Conservation (phyloP, 1,140 invertebrate genomes). For the Drosophila navojoa region DNA sequence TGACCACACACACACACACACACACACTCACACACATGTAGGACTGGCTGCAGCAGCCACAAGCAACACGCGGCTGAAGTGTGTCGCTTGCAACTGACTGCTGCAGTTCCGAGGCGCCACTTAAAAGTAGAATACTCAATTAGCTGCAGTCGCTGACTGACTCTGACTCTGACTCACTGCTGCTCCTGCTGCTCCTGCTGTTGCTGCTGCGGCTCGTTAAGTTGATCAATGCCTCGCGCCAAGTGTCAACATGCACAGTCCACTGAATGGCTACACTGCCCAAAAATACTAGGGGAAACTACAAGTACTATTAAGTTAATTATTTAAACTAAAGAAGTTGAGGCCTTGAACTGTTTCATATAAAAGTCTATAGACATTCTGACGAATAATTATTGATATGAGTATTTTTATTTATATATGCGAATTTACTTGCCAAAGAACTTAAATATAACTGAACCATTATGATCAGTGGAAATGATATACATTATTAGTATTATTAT, state of each 20-base stretch:
- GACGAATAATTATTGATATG: too few relatives aligned
- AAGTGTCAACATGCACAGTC: slow-evolving; percentile 44
- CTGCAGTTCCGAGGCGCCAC: slow-evolving; percentile 52
- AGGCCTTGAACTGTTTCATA: too few relatives aligned
- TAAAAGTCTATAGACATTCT: too few relatives aligned
- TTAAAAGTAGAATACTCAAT: slow-evolving; percentile 78
- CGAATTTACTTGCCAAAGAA: too few relatives aligned
- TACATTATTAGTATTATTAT: too few relatives aligned
- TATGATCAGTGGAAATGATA: too few relatives aligned
- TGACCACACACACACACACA: not conserved
- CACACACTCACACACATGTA: not conserved
- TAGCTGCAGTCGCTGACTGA: slow-evolving; percentile 52
- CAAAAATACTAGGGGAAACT: not conserved
- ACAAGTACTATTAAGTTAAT: too few relatives aligned
- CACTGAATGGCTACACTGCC: slow-evolving; percentile 21
- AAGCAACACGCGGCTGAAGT: slow-evolving; percentile 63
- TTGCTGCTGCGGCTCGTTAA: slow-evolving; percentile 42
- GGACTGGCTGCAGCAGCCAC: slow-evolving; percentile 21
- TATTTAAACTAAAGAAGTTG: too few relatives aligned
- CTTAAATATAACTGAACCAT: too few relatives aligned
- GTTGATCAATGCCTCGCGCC: slow-evolving; percentile 46
- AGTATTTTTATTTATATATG: too few relatives aligned
- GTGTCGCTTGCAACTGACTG: slow-evolving; percentile 30
- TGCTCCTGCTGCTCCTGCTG: slow-evolving; percentile 10
- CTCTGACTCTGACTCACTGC: not conserved